Base-by-base conservation (phyloP, 1,140 invertebrate genomes). In the Lepidurus packardi region DNA sequence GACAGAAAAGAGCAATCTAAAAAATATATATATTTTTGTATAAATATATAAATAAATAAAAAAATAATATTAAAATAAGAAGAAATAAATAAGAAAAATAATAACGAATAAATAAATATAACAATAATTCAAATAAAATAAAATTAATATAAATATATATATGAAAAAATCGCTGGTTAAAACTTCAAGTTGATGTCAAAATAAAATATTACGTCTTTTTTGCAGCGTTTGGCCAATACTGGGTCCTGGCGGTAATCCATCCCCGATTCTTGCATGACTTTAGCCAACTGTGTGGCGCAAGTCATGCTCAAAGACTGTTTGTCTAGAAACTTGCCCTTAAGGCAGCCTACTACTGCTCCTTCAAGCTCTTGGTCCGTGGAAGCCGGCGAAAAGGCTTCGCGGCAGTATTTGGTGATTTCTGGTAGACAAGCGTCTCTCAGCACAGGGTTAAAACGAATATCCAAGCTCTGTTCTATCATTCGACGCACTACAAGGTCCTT, bases 381-480 rank as follows among this genome's bases (percentile, higher is more conserved):
- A 78, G 77, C 77, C 25, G 81, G 77, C 44, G 80, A 77, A 79
- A 87, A 82, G 76, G 90, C 85, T 65, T 85, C 76, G 1, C 78
- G 78, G 84, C 93, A 95, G 82, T 90, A 92, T 82, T 90, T 91
- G 80, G 85, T 85, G 84, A 91, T 93, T 82, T 95, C 94, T 80
- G 85, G 82, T 44, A 88, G 86, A 83, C 95, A 98, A 7, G 90
- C 89, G 79, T 90, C 90, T 78, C 85, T 85, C 43, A 99, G 87
- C 8, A 90, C 88, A 16, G 94, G 93, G 87, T 99, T 98, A 74
- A 99, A 91, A 81, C 96, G 89, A 82, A 94, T 94, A 86, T 99
- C 96, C 73, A 91, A 89, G 84, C 94, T 95, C 86, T 97, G 94
- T 84, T 96, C 94, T 78, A 95, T 92, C 90, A 98, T 92, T 83